Conservation (phyloP, 2,113 vertebrate genomes). For the Pedetes capensis region DNA sequence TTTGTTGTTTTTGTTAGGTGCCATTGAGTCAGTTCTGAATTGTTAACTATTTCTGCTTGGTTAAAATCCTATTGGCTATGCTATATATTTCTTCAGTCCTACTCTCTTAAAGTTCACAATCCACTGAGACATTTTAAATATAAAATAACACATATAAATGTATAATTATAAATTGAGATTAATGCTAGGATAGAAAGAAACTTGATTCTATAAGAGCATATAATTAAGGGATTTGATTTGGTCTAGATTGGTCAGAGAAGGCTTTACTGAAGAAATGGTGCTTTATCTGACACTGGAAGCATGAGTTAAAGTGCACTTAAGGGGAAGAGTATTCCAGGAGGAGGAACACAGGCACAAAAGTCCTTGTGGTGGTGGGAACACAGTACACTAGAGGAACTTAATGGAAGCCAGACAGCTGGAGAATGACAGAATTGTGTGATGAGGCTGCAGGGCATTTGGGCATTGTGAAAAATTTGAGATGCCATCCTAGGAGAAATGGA, state of each 20-base stretch:
- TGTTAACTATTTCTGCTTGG: no score
- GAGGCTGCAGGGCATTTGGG: background rate
- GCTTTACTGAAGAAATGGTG: background rate
- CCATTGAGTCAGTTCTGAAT: no score
- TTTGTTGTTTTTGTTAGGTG: no score
- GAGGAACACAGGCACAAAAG: background rate
- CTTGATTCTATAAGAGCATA: background rate
- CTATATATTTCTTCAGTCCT: background rate
- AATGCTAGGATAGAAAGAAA: background rate
- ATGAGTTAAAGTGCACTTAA: background rate
- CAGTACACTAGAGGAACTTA: background rate
- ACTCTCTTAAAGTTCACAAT: background rate
- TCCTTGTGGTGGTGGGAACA: background rate
- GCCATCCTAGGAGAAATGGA: background rate
- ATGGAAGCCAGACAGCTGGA: background rate
- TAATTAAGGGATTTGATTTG: background rate
- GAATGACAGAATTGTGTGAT: background rate
- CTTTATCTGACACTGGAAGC: background rate
- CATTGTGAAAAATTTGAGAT: background rate
- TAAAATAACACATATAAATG: background rate
- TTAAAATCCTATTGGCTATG: background rate
- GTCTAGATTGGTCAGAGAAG: background rate
- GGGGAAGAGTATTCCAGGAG: background rate
- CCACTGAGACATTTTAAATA: background rate
- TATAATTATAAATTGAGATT: slow-evolving; percentile 24